Evolutionary conservation across 2,113 vertebrate genomes (phyloP).

Genomic region (Podiceps cristatus): DNA sequence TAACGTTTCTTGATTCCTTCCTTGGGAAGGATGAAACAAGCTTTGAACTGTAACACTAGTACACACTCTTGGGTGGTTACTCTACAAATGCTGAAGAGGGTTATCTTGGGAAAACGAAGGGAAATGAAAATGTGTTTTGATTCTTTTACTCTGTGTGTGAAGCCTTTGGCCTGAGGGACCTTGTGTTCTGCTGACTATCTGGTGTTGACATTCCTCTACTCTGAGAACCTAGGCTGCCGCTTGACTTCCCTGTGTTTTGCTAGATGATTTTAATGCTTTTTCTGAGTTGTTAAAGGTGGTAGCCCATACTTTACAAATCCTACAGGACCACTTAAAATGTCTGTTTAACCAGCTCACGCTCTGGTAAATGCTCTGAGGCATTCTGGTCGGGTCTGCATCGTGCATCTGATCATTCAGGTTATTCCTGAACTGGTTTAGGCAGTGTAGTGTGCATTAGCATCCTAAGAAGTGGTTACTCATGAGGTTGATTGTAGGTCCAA

Average conservation of each 20-base stretch:
- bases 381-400: background rate
- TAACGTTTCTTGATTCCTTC: background rate
- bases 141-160: background rate
- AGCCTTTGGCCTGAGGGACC: background rate
- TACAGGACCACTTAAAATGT: background rate
- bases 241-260: conserved; percentile 21
- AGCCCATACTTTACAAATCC: conserved; percentile 11
- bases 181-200: background rate
- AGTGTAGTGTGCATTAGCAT: background rate
- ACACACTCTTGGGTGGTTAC: background rate
- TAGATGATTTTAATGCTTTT: background rate
- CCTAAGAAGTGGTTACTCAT: background rate
- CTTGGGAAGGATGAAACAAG: background rate
- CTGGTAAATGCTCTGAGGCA: background rate
- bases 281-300: background rate
- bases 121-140: background rate
- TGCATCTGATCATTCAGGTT: conserved; percentile 3
- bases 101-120: background rate
- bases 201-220: conserved; percentile 15
- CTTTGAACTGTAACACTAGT: background rate
- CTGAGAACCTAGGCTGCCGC: background rate
- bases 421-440: conserved; percentile 37
- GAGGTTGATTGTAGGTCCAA: background rate
- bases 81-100: background rate
- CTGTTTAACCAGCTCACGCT: background rate